Base-by-base conservation (phyloP, 2,888 invertebrate species). In the Hydropsyche betteni region DNA sequence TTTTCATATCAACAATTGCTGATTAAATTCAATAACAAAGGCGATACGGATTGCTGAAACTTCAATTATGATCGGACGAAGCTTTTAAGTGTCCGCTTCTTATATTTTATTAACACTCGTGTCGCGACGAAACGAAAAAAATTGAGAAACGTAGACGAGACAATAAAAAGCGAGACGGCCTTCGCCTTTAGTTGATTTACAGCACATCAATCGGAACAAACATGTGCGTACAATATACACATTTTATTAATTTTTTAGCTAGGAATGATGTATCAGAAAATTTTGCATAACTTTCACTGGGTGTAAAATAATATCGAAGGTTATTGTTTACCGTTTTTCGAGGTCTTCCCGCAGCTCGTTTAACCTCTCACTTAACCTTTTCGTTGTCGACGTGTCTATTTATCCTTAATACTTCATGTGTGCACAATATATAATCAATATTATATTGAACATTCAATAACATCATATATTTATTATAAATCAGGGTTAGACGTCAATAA, bases 281-380 rank as follows among this genome's bases (percentile, higher is more conserved):
- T 44, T 44, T 44, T 44, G 44, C 44, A 44, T 44, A 44, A 44
- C 44, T 44, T 44, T 44, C 44, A 44, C 44, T 44, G 44, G 44
- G 44, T 44, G 44, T 44, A 44, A 44, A 44, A 44, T 10, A 12
- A 10, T 10, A n/a, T 8, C 36, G 64, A 64, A 64, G 64, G 64
- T 64, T 64, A 34, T 64, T 33, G 10, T 55, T 55, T 55, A 55
- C 14, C 36, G 64, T 64, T 5, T 61, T 61, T 61, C 58, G 58
- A 58, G 58, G 58, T 64, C 64, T 64, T 64, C 10, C 34, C 34
- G n/a, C 64, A 12, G 12, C 34, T 34, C 36, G 64, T 64, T 64
- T 64, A 64, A 64, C 64, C 64, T 64, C 36, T 64, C 64, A 64
- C 64, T 64, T 64, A 64, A 64, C 64, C 64, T 64, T 64, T 64